A percentile compares a stretch with the other conserved stretches of the same genome.
phyloP scores from a whole-genome alignment of 1,140 invertebrate genomes.

The Tribolium castaneum region DNA sequence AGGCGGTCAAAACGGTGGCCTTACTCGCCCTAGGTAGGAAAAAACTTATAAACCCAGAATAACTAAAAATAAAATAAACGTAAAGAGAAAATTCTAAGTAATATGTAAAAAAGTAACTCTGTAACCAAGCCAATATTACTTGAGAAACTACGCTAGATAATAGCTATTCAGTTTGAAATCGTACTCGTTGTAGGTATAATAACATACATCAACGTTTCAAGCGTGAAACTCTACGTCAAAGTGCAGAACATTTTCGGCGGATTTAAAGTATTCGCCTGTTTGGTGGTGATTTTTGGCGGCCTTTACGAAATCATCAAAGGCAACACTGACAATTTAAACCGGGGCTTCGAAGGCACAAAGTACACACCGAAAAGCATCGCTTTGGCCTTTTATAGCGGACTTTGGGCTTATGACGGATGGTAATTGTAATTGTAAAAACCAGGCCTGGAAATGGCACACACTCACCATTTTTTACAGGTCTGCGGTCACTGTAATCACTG shows the following conservation, averaged over 20 bases:
- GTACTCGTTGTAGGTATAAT: slow-evolving; percentile 78
- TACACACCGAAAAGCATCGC: slow-evolving; percentile 79
- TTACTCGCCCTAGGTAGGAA: slow-evolving; percentile 71
- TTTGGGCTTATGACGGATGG: slow-evolving; percentile 98
- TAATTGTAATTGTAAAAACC: slow-evolving; percentile 47
- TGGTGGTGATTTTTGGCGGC: slow-evolving; percentile 86
- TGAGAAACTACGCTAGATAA: too few relatives aligned
- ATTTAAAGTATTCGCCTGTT: slow-evolving; percentile 86
- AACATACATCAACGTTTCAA: slow-evolving; percentile 89
- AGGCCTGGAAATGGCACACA: neutral
- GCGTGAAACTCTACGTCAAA: slow-evolving; percentile 88
- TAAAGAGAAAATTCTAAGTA: too few relatives aligned
- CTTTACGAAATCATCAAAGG: slow-evolving; percentile 79
- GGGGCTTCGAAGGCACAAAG: slow-evolving; percentile 83
- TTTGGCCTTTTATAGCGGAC: slow-evolving; percentile 91
- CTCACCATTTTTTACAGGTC: slow-evolving; percentile 66
- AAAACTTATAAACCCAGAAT: slow-evolving; percentile 20
- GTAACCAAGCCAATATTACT: too few relatives aligned
- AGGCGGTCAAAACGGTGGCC: slow-evolving; percentile 76
- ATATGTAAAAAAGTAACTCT: too few relatives aligned
- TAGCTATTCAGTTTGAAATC: too few relatives aligned
- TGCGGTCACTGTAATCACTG: slow-evolving; percentile 89
- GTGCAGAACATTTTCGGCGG: slow-evolving; percentile 91
- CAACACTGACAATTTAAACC: slow-evolving; percentile 75
- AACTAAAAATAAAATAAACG: too few relatives aligned